Evolutionary conservation across 92 coral and sea anemone genomes (phyloP).

Genomic region (Ricordea florida): DNA sequence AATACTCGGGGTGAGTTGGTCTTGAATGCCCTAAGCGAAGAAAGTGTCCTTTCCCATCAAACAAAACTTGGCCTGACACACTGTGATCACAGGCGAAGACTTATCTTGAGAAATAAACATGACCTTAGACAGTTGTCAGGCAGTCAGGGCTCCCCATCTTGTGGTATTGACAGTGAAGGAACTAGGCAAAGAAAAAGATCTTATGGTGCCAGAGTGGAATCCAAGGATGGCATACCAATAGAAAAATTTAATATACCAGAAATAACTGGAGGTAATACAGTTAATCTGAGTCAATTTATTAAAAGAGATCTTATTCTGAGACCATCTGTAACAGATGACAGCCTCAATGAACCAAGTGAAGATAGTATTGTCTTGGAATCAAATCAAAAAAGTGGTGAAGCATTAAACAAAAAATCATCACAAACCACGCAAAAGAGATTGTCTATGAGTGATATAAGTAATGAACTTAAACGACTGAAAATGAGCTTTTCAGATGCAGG

Average conservation of each 20-base stretch:
- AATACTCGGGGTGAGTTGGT: too few relatives aligned
- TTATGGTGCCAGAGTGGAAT: constrained; percentile 39
- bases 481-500: background rate
- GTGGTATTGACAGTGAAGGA: too few relatives aligned
- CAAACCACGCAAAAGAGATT: background rate
- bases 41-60: constrained; percentile 19
- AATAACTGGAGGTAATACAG: constrained; percentile 21
- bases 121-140: background rate
- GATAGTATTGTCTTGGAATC: background rate
- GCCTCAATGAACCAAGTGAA: background rate
- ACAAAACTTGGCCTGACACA: constrained; percentile 16
- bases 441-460: background rate
- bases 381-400: background rate
- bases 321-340: background rate
- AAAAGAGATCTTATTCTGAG: constrained; percentile 59
- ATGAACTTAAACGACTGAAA: constrained; percentile 23
- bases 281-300: constrained; percentile 53
- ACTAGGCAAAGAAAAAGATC: constrained; percentile 49
- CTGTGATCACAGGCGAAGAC: constrained; percentile 36
- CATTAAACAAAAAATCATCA: background rate
- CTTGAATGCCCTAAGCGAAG: constrained; percentile 20
- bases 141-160: too few relatives aligned
- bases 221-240: constrained; percentile 55
- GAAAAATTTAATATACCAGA: constrained; percentile 36
- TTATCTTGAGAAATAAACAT: constrained; percentile 10